Evolutionary conservation across 1,140 invertebrate species (phyloP).

Genomic region (Caenorhabditis inopinata): DNA sequence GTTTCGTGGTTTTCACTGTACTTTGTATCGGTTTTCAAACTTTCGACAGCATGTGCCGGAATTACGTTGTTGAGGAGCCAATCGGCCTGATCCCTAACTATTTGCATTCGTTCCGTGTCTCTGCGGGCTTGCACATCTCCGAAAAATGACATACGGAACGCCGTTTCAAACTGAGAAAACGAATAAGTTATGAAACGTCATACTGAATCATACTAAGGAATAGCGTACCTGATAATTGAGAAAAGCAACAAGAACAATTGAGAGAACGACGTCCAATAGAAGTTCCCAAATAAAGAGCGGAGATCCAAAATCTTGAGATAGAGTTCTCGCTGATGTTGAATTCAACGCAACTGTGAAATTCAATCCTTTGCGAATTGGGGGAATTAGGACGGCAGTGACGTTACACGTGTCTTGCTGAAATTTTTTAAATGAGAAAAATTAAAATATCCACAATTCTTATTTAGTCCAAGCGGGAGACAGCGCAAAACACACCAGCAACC

Average conservation of each 20-base stretch:
- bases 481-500: too few relatives aligned
- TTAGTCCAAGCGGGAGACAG: too few relatives aligned
- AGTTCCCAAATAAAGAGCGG: conserved; percentile 74
- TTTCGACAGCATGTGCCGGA: conserved; percentile 86
- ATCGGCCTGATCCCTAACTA: conserved; percentile 89
- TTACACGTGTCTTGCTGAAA: conserved; percentile 33
- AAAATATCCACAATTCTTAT: too few relatives aligned
- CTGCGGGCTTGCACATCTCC: conserved; percentile 83
- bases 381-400: neutral
- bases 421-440: too few relatives aligned
- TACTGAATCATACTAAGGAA: too few relatives aligned
- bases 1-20: conserved; percentile 82
- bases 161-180: conserved; percentile 80
- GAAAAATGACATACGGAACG: conserved; percentile 86
- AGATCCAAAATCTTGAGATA: conserved; percentile 37
- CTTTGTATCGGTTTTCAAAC: conserved; percentile 85
- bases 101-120: conserved; percentile 78
- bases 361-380: neutral
- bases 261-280: conserved; percentile 77
- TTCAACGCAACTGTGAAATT: neutral
- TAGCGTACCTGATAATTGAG: conserved; percentile 59
- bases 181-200: too few relatives aligned
- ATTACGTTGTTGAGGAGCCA: conserved; percentile 94
- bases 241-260: conserved; percentile 83
- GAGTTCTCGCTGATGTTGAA: conserved; percentile 37